Conservation (phyloP, 2,113 vertebrate species). For the Tapirus terrestris region DNA sequence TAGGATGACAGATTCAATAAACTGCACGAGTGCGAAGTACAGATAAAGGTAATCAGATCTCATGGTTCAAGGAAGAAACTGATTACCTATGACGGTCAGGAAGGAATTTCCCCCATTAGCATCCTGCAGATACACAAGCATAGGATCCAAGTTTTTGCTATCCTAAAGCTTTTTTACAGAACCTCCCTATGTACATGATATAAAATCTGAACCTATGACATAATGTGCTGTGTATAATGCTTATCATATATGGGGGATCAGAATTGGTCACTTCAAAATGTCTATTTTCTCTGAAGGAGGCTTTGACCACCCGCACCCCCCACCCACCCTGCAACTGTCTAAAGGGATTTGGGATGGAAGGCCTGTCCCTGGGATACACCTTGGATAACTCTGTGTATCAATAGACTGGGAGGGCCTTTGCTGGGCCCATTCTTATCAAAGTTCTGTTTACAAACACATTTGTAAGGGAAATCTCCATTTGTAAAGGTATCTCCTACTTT, state of each 20-base stretch:
- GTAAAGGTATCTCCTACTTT: no score
- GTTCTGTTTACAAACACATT: no score
- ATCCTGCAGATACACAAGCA: constrained; percentile 24
- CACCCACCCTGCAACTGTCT: no score
- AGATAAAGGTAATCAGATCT: constrained; percentile 77
- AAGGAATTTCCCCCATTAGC: constrained; percentile 51
- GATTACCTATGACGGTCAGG: constrained; percentile 42
- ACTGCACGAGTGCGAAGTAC: constrained; percentile 40
- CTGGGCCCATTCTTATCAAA: no score
- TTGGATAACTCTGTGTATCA: no score
- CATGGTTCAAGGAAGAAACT: constrained; percentile 61
- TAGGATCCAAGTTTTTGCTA: neutral
- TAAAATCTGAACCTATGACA: neutral
- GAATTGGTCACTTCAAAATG: no score
- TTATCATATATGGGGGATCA: neutral
- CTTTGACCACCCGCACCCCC: no score
- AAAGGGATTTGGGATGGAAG: no score
- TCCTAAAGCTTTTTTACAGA: neutral
- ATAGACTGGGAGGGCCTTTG: no score
- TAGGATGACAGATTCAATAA: constrained; percentile 57
- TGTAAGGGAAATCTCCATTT: no score
- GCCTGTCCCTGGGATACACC: no score
- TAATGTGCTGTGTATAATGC: neutral
- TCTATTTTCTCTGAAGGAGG: no score
- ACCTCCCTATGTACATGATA: neutral